These are phyloP conservation scores for Anguilla pacifica DNA, from an alignment of 2,797 vertebrate genomes.

Conservation along the genomic window DNA sequence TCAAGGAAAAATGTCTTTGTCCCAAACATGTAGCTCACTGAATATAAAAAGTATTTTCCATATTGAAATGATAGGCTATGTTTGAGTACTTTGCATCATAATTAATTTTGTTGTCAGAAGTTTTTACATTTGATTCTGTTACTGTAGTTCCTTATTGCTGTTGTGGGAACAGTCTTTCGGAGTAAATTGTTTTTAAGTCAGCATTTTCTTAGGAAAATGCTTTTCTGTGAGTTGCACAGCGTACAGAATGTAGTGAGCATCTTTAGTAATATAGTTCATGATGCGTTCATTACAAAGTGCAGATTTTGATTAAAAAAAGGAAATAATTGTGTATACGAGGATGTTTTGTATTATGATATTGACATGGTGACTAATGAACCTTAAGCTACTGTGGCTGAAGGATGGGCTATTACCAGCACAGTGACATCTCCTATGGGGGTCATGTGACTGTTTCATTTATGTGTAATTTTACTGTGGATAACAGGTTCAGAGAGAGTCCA, in stretches of 20 bases:
- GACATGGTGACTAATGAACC: background rate
- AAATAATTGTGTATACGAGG: background rate
- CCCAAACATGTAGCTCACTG: no score
- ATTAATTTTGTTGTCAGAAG: background rate
- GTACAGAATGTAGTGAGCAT: background rate
- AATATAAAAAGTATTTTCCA: no score
- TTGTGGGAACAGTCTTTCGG: background rate
- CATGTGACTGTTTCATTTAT: background rate
- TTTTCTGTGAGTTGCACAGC: background rate
- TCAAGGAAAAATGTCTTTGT: no score
- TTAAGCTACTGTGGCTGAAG: background rate
- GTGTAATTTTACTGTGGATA: background rate
- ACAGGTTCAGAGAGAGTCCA: background rate
- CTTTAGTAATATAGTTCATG: background rate
- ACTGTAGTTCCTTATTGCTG: background rate
- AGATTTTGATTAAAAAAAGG: background rate
- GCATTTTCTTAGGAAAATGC: background rate
- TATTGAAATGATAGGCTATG: no score
- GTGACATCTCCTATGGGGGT: background rate
- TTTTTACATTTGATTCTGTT: background rate
- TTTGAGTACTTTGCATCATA: background rate
- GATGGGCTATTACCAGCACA: background rate
- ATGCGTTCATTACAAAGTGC: background rate
- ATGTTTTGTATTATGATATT: background rate
- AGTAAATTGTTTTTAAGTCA: background rate